phyloP scores from a whole-genome alignment of 2,113 vertebrate genomes.

The Ancistrus triradiatus region DNA sequence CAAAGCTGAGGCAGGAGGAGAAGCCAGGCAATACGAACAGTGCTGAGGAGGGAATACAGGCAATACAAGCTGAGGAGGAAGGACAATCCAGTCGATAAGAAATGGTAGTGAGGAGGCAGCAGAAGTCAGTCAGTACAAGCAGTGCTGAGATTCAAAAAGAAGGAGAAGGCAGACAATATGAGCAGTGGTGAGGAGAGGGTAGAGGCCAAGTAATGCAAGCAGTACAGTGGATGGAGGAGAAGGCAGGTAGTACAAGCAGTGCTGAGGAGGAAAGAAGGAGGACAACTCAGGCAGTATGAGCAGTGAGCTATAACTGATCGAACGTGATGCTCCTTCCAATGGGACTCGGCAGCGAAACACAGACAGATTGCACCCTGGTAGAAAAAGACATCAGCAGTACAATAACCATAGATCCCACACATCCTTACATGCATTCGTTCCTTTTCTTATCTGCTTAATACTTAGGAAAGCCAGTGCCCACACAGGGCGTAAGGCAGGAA shows the following conservation, averaged over 20 bases:
- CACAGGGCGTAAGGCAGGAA: too few relatives aligned
- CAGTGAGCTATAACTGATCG: slow-evolving; percentile 31
- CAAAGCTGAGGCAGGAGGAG: neutral
- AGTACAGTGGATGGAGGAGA: too few relatives aligned
- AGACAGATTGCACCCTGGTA: neutral
- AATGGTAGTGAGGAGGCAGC: neutral
- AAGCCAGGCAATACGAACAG: slow-evolving; percentile 6
- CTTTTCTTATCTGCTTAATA: too few relatives aligned
- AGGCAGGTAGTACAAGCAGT: too few relatives aligned
- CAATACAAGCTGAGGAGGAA: too few relatives aligned
- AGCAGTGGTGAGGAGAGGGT: too few relatives aligned
- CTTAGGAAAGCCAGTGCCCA: too few relatives aligned
- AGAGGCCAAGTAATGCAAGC: too few relatives aligned
- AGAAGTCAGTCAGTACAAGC: neutral
- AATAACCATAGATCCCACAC: slow-evolving; percentile 12
- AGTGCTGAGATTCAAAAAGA: neutral
- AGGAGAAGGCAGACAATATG: neutral
- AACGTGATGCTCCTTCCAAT: slow-evolving; percentile 40
- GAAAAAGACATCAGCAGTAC: neutral
- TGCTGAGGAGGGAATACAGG: too few relatives aligned
- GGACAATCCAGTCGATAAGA: too few relatives aligned
- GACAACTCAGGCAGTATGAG: neutral
- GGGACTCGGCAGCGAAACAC: slow-evolving; percentile 20
- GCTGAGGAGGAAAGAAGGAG: neutral
- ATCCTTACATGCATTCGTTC: too few relatives aligned